Evolutionary conservation across 2,113 vertebrate species (phyloP), one percentile per base, ranked within the genome.

Genomic region (Corapipo altera): DNA sequence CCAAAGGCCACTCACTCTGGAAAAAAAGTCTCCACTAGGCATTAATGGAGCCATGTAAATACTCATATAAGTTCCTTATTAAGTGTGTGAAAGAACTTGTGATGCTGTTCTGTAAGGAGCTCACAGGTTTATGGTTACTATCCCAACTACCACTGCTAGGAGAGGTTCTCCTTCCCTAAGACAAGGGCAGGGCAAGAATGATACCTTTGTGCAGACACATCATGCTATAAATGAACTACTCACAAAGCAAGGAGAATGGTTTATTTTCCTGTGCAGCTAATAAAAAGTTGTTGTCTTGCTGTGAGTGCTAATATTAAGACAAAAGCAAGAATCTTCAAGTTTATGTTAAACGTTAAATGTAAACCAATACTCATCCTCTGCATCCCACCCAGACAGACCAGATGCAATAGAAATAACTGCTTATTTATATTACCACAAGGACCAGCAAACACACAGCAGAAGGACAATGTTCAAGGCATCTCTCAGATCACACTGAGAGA

Each of bases 341-440:
- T 87, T 69, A 55, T 30, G 32, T 64, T 73, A 72, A 41, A 41
- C 5, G 13, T n/a, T 89, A 88, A 72, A 80, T 17, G 35, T 18
- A 82, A 93, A 77, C 24, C 27, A 48, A 71, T n/a, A 80, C 5
- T 24, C 67, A 70, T 32, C 35, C 69, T 77, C 58, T 76, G 37
- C 88, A 88, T 91, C 95, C 85, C 87, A 93, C 88, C 79, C 88
- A 83, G 82, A 64, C 73, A 81, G 70, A 14, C 8, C 41, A 72
- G 62, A 81, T 72, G 71, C 66, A 58, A 43, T 7, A 93, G 77
- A 72, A 89, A 46, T 35, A 94, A 46, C 73, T 65, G 74, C 77
- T 91, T 84, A 74, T 79, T 88, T 93, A 54, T 37, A 62, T 71
- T 95, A 72, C 85, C 90, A 59, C 48, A 21, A 85, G 59, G 88